Evolutionary conservation across 2,113 vertebrate genomes (phyloP), one percentile per base, ranked within the genome.

Genomic region (Bufo gargarizans): DNA sequence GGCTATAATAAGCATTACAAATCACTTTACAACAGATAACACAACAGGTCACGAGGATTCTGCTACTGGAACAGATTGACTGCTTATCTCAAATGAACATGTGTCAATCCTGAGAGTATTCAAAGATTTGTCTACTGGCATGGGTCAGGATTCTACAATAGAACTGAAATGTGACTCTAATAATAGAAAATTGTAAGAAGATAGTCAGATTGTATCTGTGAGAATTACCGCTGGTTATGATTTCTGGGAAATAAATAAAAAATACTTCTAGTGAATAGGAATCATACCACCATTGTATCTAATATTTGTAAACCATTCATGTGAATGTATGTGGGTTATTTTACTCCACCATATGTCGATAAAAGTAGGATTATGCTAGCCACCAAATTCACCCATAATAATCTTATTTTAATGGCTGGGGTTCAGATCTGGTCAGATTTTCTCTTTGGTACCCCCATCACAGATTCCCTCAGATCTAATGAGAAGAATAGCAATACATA

Each of bases 31-130:
- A 79, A 79, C 55, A 79, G 85, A 78, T 80, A 86, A 78, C 85
- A 79, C 85, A 79, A 79, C 77, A 77, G 77, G 76, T 86, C 77
- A 86, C 45, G 33, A 55, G 77, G 85, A 67, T 77, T 53, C 85
- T 86, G 50, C 59, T 56, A 65, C 49, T 86, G 76, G 43, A 79
- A 55, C 47, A 86, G 85, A 78, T 59, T 86, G 76, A 61, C 85
- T 86, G 19, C 77, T 86, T 86, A 78, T 86, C 76, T 86, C 77
- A 79, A 79, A 86, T 80, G 49, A 86, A 86, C 85, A 86, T 69
- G 49, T 77, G 56, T 74, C 58, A 86, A 77, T 78, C 76, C 72
- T 86, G 43, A 61, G 58, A 86, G 59, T 84, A 69, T 79, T 65
- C 85, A 79, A 67, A 79, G n/a, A 79, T 47, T 76, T 85, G 10